A percentile compares a stretch with the other conserved stretches of the same genome.
Conservation (phyloP, 1,140 invertebrate species). For the Riptortus pedestris region DNA sequence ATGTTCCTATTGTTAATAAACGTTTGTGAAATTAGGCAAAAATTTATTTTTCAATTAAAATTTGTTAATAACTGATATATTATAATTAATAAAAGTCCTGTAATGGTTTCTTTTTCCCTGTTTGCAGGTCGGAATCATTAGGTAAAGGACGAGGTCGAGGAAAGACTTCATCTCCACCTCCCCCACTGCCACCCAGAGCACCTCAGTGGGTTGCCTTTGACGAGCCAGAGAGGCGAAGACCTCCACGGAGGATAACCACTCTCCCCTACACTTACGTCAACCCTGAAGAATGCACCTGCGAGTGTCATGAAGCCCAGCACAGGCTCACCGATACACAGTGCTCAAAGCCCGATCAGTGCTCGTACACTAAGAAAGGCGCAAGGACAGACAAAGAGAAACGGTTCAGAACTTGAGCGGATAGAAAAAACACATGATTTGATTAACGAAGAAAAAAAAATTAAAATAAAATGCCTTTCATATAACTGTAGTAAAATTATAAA, state of each 20-base stretch:
- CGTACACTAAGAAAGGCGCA: conserved; percentile 16
- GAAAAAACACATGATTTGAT: no score
- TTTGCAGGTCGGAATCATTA: neutral
- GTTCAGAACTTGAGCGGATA: conserved; percentile 18
- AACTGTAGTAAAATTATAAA: conserved; percentile 20
- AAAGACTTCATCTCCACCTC: conserved; percentile 36
- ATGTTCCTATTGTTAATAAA: no score
- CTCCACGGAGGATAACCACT: conserved; percentile 67
- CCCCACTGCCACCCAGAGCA: conserved; percentile 42
- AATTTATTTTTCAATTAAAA: no score
- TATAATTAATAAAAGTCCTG: neutral
- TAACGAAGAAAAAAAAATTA: neutral
- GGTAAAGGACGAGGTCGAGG: neutral
- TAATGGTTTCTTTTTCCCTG: conserved; percentile 21
- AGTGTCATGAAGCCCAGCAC: conserved; percentile 54
- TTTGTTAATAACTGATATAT: neutral
- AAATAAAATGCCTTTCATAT: conserved; percentile 16
- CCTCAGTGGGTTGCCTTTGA: conserved; percentile 74
- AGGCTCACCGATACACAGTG: conserved; percentile 19
- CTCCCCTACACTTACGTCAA: conserved; percentile 71
- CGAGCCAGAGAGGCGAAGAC: conserved; percentile 65
- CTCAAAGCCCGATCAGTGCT: conserved; percentile 12
- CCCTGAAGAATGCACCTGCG: conserved; percentile 70
- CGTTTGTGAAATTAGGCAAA: no score
- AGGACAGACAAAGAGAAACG: conserved; percentile 26